A percentile compares a stretch with the other conserved stretches of the same genome.
phyloP scores from a whole-genome alignment of 2,888 invertebrate genomes.

The Ectropis crepuscularia region DNA sequence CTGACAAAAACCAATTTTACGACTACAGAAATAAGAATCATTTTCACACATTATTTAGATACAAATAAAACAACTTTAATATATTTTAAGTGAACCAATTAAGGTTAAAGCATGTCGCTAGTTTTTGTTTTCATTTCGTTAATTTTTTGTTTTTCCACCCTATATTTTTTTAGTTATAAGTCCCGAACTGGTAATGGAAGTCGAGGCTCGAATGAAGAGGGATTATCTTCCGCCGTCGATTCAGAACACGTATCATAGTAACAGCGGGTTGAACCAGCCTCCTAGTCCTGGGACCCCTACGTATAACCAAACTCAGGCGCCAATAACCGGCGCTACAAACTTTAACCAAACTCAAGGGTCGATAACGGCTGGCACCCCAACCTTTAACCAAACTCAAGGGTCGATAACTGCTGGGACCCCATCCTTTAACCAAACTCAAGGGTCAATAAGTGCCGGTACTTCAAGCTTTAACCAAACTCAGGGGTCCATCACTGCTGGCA shows the following conservation, averaged over 20 bases:
- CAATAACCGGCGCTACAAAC: conserved; percentile 34
- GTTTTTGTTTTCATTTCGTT: conserved; percentile 38
- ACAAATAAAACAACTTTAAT: too few relatives aligned
- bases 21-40: too few relatives aligned
- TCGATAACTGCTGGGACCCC: conserved; percentile 28
- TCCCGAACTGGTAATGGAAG: conserved; percentile 94
- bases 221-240: conserved; percentile 91
- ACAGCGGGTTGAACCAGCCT: conserved; percentile 45
- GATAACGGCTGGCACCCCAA: conserved; percentile 35
- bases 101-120: conserved; percentile 46
- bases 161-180: conserved; percentile 89
- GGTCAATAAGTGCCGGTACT: conserved; percentile 15
- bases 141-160: conserved; percentile 44
- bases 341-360: conserved; percentile 29
- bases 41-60: too few relatives aligned
- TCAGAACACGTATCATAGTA: conserved; percentile 60
- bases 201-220: conserved; percentile 94
- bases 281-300: conserved; percentile 40
- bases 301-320: conserved; percentile 18
- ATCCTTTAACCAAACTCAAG: conserved; percentile 19
- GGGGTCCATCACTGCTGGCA: conserved; percentile 29
- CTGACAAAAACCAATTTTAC: too few relatives aligned
- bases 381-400: conserved; percentile 33
- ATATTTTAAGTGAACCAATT: neutral
- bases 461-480: conserved; percentile 17